A percentile compares a stretch with the other conserved stretches of the same genome.
Evolutionary conservation across 2,888 invertebrate species (phyloP).

Genomic region (Pyrgus malvae): DNA sequence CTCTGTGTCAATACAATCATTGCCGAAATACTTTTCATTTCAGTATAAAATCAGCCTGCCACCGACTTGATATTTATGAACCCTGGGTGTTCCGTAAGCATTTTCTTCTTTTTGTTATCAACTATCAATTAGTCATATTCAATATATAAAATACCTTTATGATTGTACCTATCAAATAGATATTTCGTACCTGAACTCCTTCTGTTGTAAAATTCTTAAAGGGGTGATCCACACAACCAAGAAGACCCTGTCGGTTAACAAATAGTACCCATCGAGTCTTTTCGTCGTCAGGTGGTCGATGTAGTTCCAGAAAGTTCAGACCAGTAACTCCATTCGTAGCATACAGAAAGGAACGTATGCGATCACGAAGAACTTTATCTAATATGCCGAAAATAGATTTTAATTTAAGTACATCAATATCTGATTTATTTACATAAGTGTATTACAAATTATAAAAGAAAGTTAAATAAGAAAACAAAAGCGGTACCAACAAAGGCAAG

Average conservation of each 20-base stretch:
- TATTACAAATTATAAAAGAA: too few species aligned
- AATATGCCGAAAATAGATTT: background rate
- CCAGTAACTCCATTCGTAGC: constrained; percentile 43
- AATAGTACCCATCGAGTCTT: constrained; percentile 59
- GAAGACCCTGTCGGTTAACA: constrained; percentile 52
- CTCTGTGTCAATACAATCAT: background rate
- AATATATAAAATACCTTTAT: too few species aligned
- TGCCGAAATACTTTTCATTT: too few species aligned
- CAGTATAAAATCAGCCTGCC: too few species aligned
- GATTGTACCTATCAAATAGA: too few species aligned
- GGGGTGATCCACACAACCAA: constrained; percentile 54
- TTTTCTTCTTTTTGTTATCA: too few species aligned
- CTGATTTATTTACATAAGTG: too few species aligned
- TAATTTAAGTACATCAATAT: background rate
- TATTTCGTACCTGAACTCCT: constrained; percentile 63
- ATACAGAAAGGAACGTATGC: constrained; percentile 52
- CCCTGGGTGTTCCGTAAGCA: too few species aligned
- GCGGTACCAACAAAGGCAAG: too few species aligned
- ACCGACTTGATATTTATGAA: too few species aligned
- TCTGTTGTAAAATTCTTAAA: constrained; percentile 47
- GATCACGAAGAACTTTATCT: constrained; percentile 63
- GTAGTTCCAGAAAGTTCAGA: constrained; percentile 55
- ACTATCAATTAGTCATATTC: too few species aligned
- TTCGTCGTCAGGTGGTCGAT: constrained; percentile 47
- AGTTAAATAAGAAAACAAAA: too few species aligned